Percentiles rank a stretch among this genome's conserved stretches.
phyloP scores from a whole-genome alignment of 2,797 vertebrate genomes.

The Halcyon leucocephala region DNA sequence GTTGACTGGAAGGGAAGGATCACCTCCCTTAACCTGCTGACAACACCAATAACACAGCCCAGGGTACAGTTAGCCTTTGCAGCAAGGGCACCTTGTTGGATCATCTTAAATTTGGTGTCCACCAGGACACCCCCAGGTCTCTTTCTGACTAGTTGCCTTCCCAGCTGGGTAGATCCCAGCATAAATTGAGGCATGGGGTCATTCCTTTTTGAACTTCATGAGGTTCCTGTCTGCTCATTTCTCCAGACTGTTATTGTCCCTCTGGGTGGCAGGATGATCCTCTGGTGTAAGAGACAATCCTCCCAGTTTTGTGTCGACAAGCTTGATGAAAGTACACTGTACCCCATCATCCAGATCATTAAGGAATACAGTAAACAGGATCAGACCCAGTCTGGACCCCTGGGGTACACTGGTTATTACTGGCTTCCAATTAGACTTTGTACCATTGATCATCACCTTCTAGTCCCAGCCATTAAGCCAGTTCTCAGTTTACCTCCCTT shows the following conservation, averaged over 20 bases:
- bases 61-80: background rate
- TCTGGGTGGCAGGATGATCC: background rate
- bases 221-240: background rate
- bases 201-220: background rate
- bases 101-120: background rate
- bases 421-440: background rate
- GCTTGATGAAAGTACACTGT: background rate
- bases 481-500: background rate
- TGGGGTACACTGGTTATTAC: background rate
- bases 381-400: background rate
- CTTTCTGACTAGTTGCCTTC: background rate
- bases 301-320: background rate
- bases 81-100: background rate
- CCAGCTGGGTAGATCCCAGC: background rate
- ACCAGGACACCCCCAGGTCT: background rate
- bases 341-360: background rate
- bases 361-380: background rate
- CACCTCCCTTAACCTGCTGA: background rate
- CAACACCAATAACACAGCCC: background rate
- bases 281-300: background rate
- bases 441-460: background rate
- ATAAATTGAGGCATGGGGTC: accelerated
- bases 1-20: background rate
- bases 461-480: background rate
- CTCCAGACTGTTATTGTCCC: background rate